These are phyloP conservation scores for Megaceryle torquata DNA, from an alignment of 2,113 vertebrate species.

Conservation along the genomic window DNA sequence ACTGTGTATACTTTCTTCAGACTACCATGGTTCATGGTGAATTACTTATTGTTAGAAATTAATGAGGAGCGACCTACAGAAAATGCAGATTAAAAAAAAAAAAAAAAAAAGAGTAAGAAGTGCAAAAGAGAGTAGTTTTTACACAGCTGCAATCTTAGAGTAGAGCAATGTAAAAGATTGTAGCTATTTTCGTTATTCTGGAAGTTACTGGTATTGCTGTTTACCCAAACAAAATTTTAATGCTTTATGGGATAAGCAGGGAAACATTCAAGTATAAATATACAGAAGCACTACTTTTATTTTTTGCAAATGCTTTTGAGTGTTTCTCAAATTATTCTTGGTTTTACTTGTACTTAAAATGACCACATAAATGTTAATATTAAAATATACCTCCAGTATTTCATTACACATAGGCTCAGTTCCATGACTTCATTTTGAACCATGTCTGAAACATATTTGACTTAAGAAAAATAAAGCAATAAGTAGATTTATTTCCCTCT, in stretches of 20 bases:
- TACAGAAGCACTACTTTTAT: not conserved
- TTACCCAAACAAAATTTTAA: not conserved
- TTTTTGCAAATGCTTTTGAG: not conserved
- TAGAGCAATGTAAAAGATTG: not conserved
- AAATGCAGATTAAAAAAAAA: not conserved
- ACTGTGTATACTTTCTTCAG: not conserved
- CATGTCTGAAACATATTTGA: not conserved
- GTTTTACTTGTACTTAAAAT: not conserved
- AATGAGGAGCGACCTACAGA: not conserved
- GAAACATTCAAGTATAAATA: not conserved
- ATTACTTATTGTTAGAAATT: not conserved
- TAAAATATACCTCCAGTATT: not conserved
- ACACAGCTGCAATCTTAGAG: not conserved
- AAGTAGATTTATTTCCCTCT: slow-evolving; percentile 14
- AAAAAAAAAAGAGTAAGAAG: not conserved
- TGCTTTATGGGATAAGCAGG: not conserved
- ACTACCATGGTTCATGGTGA: not conserved
- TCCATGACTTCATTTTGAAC: not conserved
- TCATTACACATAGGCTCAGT: not conserved
- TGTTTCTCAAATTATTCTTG: not conserved
- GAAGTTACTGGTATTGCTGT: not conserved
- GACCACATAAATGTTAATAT: not conserved
- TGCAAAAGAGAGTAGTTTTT: not conserved
- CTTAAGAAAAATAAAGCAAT: not conserved
- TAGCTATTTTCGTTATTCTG: not conserved